A percentile compares a stretch with the other conserved stretches of the same genome.
These are phyloP conservation scores for Piezodorus guildinii DNA, from an alignment of 1,140 invertebrate genomes.

Conservation along the genomic window DNA sequence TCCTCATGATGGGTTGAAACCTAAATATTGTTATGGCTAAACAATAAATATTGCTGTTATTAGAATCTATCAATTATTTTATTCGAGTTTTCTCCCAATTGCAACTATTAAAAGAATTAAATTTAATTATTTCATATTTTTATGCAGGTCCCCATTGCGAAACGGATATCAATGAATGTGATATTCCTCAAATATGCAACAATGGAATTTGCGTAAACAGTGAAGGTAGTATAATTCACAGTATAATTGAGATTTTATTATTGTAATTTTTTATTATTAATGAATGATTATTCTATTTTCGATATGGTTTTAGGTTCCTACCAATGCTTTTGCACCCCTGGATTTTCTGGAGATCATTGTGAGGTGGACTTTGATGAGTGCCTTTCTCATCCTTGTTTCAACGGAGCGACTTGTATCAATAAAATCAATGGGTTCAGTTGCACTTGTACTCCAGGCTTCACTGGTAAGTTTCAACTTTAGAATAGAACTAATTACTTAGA, in stretches of 20 bases:
- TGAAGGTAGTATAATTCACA: slow-evolving; percentile 27
- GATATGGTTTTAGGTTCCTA: slow-evolving; percentile 49
- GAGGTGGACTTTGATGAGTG: slow-evolving; percentile 80
- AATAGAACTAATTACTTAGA: too few relatives aligned
- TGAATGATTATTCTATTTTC: slow-evolving; percentile 1
- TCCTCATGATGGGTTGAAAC: too few relatives aligned
- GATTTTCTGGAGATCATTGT: slow-evolving; percentile 71
- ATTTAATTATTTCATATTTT: slow-evolving; percentile 19
- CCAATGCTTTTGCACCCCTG: slow-evolving; percentile 74
- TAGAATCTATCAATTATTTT: too few relatives aligned
- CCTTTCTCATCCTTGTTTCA: slow-evolving; percentile 73
- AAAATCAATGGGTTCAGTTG: slow-evolving; percentile 76
- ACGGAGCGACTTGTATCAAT: slow-evolving; percentile 78
- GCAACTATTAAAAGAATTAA: too few relatives aligned
- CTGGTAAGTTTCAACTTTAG: slow-evolving; percentile 37
- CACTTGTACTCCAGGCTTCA: slow-evolving; percentile 67
- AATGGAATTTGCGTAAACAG: slow-evolving; percentile 73
- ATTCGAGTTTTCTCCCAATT: too few relatives aligned
- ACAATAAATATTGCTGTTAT: too few relatives aligned
- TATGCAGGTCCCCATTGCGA: slow-evolving; percentile 52
- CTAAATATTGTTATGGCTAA: too few relatives aligned
- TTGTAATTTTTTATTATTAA: slow-evolving; percentile 11
- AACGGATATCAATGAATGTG: slow-evolving; percentile 68
- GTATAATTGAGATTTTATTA: not conserved
- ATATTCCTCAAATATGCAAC: slow-evolving; percentile 51